A percentile compares a stretch with the other conserved stretches of the same genome.
phyloP scores from a whole-genome alignment of 2,113 vertebrate genomes.

The Microtus oregoni region DNA sequence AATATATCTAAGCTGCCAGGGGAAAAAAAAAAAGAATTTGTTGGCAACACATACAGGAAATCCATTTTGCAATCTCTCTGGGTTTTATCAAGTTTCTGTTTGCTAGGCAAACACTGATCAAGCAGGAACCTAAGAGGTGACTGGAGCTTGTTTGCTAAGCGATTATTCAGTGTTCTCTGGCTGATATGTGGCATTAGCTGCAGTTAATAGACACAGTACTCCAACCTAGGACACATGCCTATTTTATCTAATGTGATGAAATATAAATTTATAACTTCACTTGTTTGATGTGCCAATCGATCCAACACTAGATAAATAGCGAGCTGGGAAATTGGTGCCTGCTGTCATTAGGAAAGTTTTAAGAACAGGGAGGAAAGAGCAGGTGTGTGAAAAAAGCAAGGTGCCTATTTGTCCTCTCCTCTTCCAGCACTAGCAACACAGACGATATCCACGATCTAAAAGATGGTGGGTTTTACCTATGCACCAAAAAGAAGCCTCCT shows the following conservation, averaged over 20 bases:
- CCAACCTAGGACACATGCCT: constrained; percentile 71
- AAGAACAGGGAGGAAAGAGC: neutral
- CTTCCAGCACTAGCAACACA: neutral
- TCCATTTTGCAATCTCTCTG: constrained; percentile 75
- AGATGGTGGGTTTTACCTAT: neutral
- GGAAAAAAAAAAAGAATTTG: constrained; percentile 75
- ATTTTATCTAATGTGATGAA: constrained; percentile 65
- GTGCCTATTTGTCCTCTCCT: neutral
- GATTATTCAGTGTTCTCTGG: constrained; percentile 74
- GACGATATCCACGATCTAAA: neutral
- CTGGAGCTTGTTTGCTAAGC: constrained; percentile 72
- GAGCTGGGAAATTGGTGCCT: neutral
- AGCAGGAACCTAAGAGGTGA: constrained; percentile 77
- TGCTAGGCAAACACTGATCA: constrained; percentile 76
- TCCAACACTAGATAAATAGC: constrained; percentile 56
- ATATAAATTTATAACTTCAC: constrained; percentile 64
- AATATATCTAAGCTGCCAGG: constrained; percentile 63
- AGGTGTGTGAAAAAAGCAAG: neutral
- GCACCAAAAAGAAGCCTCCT: neutral
- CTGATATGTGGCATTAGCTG: constrained; percentile 36
- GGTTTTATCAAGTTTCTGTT: constrained; percentile 81
- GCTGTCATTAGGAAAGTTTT: constrained; percentile 15
- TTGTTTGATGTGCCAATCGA: constrained; percentile 70
- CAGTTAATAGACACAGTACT: constrained; percentile 77
- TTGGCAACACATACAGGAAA: constrained; percentile 71